Percentiles rank a stretch among this genome's conserved stretches.
These are phyloP conservation scores for Novumbra hubbsi DNA, from an alignment of 2,797 vertebrate genomes.

Conservation along the genomic window DNA sequence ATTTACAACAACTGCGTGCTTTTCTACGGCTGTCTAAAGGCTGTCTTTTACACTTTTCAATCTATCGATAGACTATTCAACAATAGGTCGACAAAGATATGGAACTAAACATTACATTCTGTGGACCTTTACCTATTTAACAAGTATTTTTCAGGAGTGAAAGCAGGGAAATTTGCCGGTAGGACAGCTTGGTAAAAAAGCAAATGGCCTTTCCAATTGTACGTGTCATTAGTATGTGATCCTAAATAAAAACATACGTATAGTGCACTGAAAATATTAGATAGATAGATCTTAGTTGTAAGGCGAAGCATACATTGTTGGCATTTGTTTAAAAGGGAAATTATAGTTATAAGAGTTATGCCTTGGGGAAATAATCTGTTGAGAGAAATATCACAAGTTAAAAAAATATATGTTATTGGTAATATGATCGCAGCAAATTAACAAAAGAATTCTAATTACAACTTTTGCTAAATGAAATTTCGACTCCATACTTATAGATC, in stretches of 20 bases:
- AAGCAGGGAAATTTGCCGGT: background rate
- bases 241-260: background rate
- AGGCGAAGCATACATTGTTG: background rate
- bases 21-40: background rate
- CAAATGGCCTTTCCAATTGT: background rate
- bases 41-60: background rate
- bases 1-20: too few relatives aligned
- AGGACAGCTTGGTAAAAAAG: background rate
- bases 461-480: background rate
- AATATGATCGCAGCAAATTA: background rate
- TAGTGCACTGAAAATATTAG: background rate
- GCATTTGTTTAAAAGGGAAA: background rate
- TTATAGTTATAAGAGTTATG: background rate
- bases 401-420: background rate
- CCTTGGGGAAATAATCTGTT: background rate
- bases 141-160: background rate
- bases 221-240: background rate
- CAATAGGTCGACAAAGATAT: background rate
- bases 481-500: background rate
- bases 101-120: background rate
- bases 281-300: background rate
- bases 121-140: background rate
- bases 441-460: background rate
- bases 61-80: too few relatives aligned
- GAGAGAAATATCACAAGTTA: background rate